Percentiles rank a stretch among this genome's conserved stretches.
Evolutionary conservation across 2,113 vertebrate species (phyloP).

Genomic region (Dasyurus viverrinus): DNA sequence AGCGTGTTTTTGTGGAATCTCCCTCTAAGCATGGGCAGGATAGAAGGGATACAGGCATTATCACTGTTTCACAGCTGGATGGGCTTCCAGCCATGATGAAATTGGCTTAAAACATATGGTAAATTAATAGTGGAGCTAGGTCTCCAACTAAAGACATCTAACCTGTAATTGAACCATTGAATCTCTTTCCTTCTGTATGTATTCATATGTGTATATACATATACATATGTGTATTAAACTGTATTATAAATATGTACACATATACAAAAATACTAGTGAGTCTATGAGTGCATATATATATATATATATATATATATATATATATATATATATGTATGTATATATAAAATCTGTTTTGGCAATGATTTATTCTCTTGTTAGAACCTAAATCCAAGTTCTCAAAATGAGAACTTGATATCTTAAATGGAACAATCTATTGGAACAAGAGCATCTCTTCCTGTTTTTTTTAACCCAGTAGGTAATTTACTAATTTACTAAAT

Average conservation of each 20-base stretch:
- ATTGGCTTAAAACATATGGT: neutral
- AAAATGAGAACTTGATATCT: conserved; percentile 22
- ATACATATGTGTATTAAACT: neutral
- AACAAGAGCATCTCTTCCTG: conserved; percentile 73
- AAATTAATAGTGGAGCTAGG: neutral
- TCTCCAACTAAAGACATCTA: neutral
- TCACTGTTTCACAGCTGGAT: neutral
- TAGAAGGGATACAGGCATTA: neutral
- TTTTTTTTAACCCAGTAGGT: conserved; percentile 71
- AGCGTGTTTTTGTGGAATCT: neutral
- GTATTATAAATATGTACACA: neutral
- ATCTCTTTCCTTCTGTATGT: neutral
- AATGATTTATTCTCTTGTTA: rapidly evolving
- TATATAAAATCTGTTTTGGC: neutral
- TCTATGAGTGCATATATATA: neutral
- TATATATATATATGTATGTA: neutral
- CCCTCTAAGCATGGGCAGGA: neutral
- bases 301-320: neutral
- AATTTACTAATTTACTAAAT: conserved; percentile 65
- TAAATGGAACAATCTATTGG: rapidly evolving
- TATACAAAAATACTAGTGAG: neutral
- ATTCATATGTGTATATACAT: neutral
- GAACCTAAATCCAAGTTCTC: conserved; percentile 37
- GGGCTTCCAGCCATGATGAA: neutral
- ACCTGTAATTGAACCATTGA: neutral